Base-by-base conservation (phyloP, 2,888 invertebrate genomes). In the Sarcophaga caerulescens region DNA sequence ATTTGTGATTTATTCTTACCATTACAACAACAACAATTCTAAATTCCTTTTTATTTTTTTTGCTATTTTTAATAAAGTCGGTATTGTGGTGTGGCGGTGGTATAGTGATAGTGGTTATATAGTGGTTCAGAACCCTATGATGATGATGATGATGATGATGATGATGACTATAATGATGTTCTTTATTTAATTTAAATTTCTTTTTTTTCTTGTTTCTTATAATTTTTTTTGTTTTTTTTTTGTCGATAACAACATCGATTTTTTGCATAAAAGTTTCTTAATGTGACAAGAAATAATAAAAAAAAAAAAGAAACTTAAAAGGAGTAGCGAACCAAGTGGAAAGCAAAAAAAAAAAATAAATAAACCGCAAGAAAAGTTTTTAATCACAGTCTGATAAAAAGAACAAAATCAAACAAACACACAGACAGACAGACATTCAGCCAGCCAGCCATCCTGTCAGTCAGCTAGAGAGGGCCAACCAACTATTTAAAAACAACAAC, bases 201-300 rank as follows among this genome's bases (percentile, higher is more conserved):
- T 4, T 52, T 52, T 52, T 14, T 52, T 52, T 12, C 14, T 47
- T 52, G 52, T 23, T 25, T 57, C 35, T 73, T 66, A 35, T 35
- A 35, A 35, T 10, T 10, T 10, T 35, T 10, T 10, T 10, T 35
- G 1, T 35, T 35, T 1, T 35, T 0, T 35, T 35, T 10, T 71
- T 47, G 66, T 60, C 62, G 74, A 75, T 60, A 69, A 78, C 68
- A 83, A 84, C 69, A 84, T 84, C 47, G 84, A 79, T 79, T 84
- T 84, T 83, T 74, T 83, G 45, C 84, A 79, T 45, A 65, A 74
- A 71, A 62, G 57, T 35, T 75, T 47, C 2, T 19, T 5, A 47
- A 45, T 35, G 65, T 60, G 21, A 59, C 44, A 62, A 75, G 44
- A 21, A 21, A 17, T 69, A 19, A 59, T 45, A 62, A 63, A 57